phyloP scores from a whole-genome alignment of 1,140 invertebrate species.

The Drosophila seguyi region DNA sequence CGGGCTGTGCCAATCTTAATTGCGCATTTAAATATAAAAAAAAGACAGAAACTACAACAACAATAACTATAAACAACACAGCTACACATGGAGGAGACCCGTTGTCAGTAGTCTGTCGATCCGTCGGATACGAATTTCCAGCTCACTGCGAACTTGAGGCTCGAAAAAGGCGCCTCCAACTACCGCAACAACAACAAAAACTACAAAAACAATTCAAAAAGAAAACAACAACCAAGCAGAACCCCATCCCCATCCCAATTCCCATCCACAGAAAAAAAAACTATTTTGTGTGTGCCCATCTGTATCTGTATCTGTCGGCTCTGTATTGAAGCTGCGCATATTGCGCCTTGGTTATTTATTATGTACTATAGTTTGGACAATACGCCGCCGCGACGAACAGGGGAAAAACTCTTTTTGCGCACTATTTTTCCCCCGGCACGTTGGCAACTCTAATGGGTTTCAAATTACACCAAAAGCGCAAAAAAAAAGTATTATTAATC shows the following conservation, averaged over 20 bases:
- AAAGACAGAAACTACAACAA: slow-evolving; percentile 57
- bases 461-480: slow-evolving; percentile 35
- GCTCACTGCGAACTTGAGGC: slow-evolving; percentile 70
- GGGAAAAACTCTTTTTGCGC: slow-evolving; percentile 49
- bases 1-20: slow-evolving; percentile 78
- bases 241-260: slow-evolving; percentile 3
- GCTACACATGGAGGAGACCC: slow-evolving; percentile 42
- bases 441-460: slow-evolving; percentile 49
- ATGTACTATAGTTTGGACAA: slow-evolving; percentile 62
- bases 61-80: slow-evolving; percentile 66
- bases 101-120: slow-evolving; percentile 25
- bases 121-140: slow-evolving; percentile 43
- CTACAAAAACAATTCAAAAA: slow-evolving; percentile 11
- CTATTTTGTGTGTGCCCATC: slow-evolving; percentile 46
- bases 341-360: slow-evolving; percentile 80
- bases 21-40: slow-evolving; percentile 81
- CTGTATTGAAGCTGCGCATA: slow-evolving; percentile 77
- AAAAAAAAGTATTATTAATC: slow-evolving; percentile 24
- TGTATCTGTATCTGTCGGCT: slow-evolving; percentile 59
- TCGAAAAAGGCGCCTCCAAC: slow-evolving; percentile 65
- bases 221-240: slow-evolving; percentile 26
- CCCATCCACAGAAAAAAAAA: slow-evolving; percentile 24
- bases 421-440: slow-evolving; percentile 30
- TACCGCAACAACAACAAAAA: slow-evolving; percentile 18
- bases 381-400: slow-evolving; percentile 16